Evolutionary conservation across 2,797 vertebrate genomes (phyloP), one percentile per base, ranked within the genome.

Genomic region (Danio choprae): DNA sequence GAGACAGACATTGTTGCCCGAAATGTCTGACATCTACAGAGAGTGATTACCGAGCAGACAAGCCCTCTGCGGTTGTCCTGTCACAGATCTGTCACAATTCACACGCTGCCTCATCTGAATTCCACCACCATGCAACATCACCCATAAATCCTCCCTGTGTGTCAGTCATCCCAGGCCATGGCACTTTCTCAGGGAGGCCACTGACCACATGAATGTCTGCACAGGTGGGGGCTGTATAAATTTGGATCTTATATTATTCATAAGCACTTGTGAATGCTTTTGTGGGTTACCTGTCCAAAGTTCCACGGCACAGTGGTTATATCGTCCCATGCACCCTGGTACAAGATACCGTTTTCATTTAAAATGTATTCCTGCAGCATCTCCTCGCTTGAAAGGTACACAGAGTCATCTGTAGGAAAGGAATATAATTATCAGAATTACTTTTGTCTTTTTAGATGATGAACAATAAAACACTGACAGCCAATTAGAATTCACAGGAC

Each of bases 281-380:
- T 63, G 16, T 18, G 48, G 40, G 41, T 58, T 91, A 97, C 96
- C 94, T 97, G 96, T 89, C 96, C 96, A 72, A 94, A 96, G 84
- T 94, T 95, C 96, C 96, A 97, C 13, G 91, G 89, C 36, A 90
- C 80, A 56, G 83, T 82, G 0, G 51, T 79, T 67, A 97, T 94
- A 44, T 91, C 58, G 68, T 96, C 86, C 89, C 88, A 92, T 75
- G 88, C 86, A 6, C 95, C 96, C 71, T 87, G 91, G 82, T 92
- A 97, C 22, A 97, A 88, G 48, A 94, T 59, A 8, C 96, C 96
- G 46, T 93, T 88, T 86, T 98, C 96, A 87, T 96, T 97, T 87
- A 96, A 91, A 11, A 98, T 58, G 62, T 96, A 96, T 80, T 97
- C 96, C 86, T 94, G 90, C 62, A 96, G 91, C 6, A 90, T 87